A percentile compares a stretch with the other conserved stretches of the same genome.
Evolutionary conservation across 2,888 invertebrate genomes (phyloP).

Genomic region (Latrodectus elegans): DNA sequence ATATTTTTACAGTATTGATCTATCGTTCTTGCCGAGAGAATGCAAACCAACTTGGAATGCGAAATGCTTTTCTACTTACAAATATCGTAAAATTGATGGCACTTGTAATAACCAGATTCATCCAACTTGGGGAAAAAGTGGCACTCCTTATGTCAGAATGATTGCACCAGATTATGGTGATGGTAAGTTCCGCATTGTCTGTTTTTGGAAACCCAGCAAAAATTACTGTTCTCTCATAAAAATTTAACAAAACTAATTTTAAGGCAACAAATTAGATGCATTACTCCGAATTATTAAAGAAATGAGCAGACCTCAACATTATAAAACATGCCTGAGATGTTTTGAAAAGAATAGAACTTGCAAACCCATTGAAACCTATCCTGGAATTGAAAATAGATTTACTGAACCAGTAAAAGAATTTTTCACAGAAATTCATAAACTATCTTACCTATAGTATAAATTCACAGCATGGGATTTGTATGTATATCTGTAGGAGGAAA

Average conservation of each 20-base stretch:
- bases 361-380: too few species aligned
- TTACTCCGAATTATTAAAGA: too few species aligned
- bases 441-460: not conserved
- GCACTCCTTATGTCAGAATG: slow-evolving; percentile 87
- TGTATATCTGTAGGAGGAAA: too few species aligned
- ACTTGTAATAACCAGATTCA: slow-evolving; percentile 89
- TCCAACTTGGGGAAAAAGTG: slow-evolving; percentile 86
- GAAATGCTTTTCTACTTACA: slow-evolving; percentile 51
- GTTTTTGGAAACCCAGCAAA: too few species aligned
- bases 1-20: slow-evolving; percentile 38
- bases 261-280: too few species aligned
- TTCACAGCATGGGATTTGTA: not conserved
- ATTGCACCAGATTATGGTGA: slow-evolving; percentile 88
- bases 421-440: not conserved
- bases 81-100: slow-evolving; percentile 89
- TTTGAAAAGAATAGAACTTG: too few species aligned
- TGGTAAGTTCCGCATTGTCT: slow-evolving; percentile 76
- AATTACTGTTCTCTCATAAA: too few species aligned
- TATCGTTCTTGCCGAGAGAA: slow-evolving; percentile 50
- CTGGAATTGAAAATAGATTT: too few species aligned
- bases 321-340: too few species aligned
- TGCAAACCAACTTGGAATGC: slow-evolving; percentile 49
- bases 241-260: too few species aligned
- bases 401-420: not conserved
- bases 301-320: too few species aligned